Base-by-base conservation (phyloP, 2,888 invertebrate genomes). In the Ormyrus pomaceus region DNA sequence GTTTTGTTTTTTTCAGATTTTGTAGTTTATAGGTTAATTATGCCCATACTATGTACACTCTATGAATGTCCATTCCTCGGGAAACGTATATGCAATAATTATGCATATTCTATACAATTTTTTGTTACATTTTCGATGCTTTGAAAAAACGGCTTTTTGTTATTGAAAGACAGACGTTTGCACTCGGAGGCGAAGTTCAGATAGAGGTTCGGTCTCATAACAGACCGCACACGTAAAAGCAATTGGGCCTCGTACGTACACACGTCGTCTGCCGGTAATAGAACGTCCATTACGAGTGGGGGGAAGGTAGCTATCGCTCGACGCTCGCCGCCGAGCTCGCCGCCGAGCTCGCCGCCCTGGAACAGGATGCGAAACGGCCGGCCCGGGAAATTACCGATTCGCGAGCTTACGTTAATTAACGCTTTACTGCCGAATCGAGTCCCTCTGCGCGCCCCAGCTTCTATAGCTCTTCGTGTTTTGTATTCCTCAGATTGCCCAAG, bases 351-450 rank as follows among this genome's bases (percentile, higher is more conserved):
- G 48, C 10, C 34, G 11, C 53, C 13, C 64, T 70, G 73, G 77
- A 73, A 73, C 72, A 55, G 81, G 56, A 78, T 78, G 55, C 78
- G 56, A 73, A 79, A 79, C 56, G 65, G 65, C 61, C 73, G 53
- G 72, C 64, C 64, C 70, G 74, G 58, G 56, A 80, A 82, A 80
- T 80, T 80, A 78, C 80, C 82, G 78, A 80, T 80, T 78, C 78
- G 71, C 69, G 59, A 59, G 73, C 70, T 74, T 70, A 79, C 77
- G 75, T 82, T 82, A 82, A 82, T 82, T 82, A 82, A 79, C 79
- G 76, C 69, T 75, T 72, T 69, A 61, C 76, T 56, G 45, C 65
- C 62, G 55, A 50, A 51, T 48, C n/a, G 10, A 70, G 65, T 58
- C 53, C 65, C 19, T 19, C 59, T 10, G 8, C 64, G 34, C 48